A percentile compares a stretch with the other conserved stretches of the same genome.
Conservation (phyloP, 2,888 invertebrate species). For the Polydrusus tereticollis region DNA sequence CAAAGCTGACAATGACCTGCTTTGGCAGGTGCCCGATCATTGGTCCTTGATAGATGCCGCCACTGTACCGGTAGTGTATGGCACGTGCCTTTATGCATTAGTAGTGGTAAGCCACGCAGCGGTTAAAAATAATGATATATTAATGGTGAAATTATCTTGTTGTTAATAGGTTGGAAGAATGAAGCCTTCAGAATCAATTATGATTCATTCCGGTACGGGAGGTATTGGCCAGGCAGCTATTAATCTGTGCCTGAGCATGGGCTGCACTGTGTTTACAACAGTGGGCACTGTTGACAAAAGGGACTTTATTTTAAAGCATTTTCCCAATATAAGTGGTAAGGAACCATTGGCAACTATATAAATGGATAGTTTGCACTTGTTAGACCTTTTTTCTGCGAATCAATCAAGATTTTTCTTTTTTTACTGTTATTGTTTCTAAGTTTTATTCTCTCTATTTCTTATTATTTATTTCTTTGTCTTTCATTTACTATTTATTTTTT, state of each 20-base stretch:
- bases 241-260: conserved; percentile 74
- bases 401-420: neutral
- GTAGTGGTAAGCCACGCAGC: conserved; percentile 52
- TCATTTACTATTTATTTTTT: too few relatives aligned
- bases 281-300: conserved; percentile 77
- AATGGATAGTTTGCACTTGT: neutral
- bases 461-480: neutral
- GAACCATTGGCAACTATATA: neutral
- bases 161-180: conserved; percentile 52
- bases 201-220: conserved; percentile 75
- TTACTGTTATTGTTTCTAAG: neutral
- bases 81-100: conserved; percentile 64
- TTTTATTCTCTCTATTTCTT: neutral
- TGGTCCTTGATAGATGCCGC: conserved; percentile 74
- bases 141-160: neutral
- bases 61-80: conserved; percentile 74
- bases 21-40: conserved; percentile 70
- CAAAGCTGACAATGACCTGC: conserved; percentile 65
- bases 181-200: conserved; percentile 65
- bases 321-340: conserved; percentile 65
- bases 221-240: conserved; percentile 87
- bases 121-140: neutral
- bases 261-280: conserved; percentile 78
- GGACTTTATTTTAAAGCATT: conserved; percentile 72
- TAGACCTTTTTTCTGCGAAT: too few relatives aligned